phyloP scores from a whole-genome alignment of 2,113 vertebrate species.

The Malurus elegans region DNA sequence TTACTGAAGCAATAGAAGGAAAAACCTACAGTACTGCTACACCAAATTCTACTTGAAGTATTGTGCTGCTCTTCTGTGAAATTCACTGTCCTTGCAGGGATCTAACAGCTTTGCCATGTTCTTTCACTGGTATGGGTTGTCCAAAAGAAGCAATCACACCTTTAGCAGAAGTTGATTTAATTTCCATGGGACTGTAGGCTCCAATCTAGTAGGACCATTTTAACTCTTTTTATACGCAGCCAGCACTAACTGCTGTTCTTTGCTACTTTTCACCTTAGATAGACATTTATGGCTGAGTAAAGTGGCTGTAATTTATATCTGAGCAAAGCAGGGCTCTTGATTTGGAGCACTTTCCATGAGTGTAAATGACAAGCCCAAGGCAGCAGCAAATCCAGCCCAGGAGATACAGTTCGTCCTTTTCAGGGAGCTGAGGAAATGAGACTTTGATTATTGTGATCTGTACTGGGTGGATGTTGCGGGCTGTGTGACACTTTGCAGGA shows the following conservation, averaged over 20 bases:
- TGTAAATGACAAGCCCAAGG: slow-evolving; percentile 22
- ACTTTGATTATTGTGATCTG: not conserved
- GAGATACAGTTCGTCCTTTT: not conserved
- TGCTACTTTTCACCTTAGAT: not conserved
- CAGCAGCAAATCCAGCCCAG: slow-evolving; percentile 3
- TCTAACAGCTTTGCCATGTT: not conserved
- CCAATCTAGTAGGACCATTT: not conserved
- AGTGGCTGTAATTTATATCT: slow-evolving; percentile 16
- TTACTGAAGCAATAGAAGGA: not conserved
- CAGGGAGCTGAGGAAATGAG: not conserved
- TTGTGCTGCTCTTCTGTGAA: not conserved
- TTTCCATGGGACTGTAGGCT: not conserved
- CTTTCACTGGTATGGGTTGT: not conserved
- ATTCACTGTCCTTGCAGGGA: not conserved
- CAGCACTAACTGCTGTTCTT: not conserved
- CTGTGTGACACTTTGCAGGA: not conserved
- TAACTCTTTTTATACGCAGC: not conserved
- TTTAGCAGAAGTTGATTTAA: not conserved
- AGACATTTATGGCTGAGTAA: not conserved
- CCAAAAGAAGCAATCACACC: not conserved
- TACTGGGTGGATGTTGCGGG: not conserved
- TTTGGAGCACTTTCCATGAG: slow-evolving; percentile 5
- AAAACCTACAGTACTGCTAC: not conserved
- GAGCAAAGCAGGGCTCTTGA: not conserved
- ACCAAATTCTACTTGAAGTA: not conserved